Evolutionary conservation across 2,113 vertebrate species (phyloP).

Genomic region (Rhinogobius similis): DNA sequence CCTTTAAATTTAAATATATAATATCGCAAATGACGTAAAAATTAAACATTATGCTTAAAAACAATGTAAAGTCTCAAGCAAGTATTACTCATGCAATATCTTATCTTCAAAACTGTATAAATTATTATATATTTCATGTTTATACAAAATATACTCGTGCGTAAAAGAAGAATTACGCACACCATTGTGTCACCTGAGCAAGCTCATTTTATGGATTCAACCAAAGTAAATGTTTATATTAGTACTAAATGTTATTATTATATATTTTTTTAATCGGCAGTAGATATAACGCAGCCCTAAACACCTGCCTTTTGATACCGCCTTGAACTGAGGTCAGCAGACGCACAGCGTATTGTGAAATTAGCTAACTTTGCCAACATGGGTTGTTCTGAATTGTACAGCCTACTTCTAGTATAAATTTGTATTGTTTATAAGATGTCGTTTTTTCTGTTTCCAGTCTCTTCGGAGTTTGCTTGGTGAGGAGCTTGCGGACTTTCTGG

Average conservation of each 20-base stretch:
- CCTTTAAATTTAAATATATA: neutral
- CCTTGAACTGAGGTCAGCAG: neutral
- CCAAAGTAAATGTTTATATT: neutral
- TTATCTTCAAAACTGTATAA: neutral
- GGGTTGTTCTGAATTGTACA: neutral
- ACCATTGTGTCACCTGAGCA: no score
- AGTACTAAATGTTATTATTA: neutral
- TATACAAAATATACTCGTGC: conserved; percentile 8
- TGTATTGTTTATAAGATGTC: conserved; percentile 5
- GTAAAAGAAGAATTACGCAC: conserved; percentile 38
- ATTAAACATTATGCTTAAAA: neutral
- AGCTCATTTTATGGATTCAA: no score
- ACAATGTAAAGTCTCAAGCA: neutral
- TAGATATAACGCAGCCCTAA: conserved; percentile 9
- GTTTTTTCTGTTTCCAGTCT: conserved; percentile 68
- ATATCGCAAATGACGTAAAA: neutral
- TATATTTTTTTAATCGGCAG: neutral
- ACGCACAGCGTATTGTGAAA: neutral
- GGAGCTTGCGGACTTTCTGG: conserved; percentile 80
- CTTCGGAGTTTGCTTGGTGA: conserved; percentile 80
- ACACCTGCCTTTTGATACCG: conserved; percentile 46
- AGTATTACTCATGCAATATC: neutral
- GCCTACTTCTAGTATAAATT: neutral
- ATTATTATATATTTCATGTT: neutral
- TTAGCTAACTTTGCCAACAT: neutral